Percentiles rank a stretch among this genome's conserved stretches.
Conservation (phyloP, 1,140 invertebrate species). For the Drosophila lini region DNA sequence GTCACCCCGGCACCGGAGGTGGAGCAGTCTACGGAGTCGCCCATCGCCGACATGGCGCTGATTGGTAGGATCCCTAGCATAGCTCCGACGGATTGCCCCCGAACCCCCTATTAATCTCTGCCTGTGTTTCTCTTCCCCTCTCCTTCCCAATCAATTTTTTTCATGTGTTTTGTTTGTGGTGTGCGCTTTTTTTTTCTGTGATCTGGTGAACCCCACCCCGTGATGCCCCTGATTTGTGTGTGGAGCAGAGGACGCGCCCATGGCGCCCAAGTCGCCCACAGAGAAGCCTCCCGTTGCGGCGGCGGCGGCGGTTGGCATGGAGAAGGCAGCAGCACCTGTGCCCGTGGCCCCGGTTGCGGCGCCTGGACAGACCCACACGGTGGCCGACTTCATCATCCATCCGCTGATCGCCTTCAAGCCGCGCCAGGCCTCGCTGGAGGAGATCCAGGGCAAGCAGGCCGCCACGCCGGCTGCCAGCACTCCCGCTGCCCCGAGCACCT, state of each 20-base stretch:
- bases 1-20: conserved; percentile 29
- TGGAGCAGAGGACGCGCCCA: conserved; percentile 40
- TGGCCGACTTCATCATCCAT: conserved; percentile 80
- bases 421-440: conserved; percentile 49
- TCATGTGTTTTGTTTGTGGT: conserved; percentile 43
- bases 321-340: conserved; percentile 4
- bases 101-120: conserved; percentile 7
- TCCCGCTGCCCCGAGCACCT: conserved; percentile 48
- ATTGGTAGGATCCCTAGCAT: conserved; percentile 66
- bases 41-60: conserved; percentile 78
- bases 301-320: background rate
- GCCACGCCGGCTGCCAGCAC: background rate
- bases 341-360: background rate
- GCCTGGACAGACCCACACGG: conserved; percentile 65
- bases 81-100: background rate
- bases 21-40: conserved; percentile 77
- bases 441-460: conserved; percentile 74
- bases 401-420: conserved; percentile 80
- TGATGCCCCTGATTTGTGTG: conserved; percentile 16
- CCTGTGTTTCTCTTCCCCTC: conserved; percentile 24
- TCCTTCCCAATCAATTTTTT: conserved; percentile 20
- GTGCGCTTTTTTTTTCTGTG: conserved; percentile 46
- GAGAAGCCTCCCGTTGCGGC: conserved; percentile 56
- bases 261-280: conserved; percentile 62
- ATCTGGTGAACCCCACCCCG: background rate